Percentiles rank a stretch among this genome's conserved stretches.
These are phyloP conservation scores for Lithosia quadra DNA, from an alignment of 2,888 invertebrate genomes.

Conservation along the genomic window DNA sequence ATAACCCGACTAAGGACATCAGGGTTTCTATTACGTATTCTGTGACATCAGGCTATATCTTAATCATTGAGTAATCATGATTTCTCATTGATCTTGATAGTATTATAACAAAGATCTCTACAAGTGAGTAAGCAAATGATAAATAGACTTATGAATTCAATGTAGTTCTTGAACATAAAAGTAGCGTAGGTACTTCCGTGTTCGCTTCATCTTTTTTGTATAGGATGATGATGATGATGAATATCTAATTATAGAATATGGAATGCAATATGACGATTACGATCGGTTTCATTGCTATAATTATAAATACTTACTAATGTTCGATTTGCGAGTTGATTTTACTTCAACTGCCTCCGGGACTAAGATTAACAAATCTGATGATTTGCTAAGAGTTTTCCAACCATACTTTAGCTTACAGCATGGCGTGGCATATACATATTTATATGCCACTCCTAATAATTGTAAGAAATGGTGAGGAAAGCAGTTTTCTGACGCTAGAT, in stretches of 20 bases:
- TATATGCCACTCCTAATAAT: no score
- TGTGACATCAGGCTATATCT: no score
- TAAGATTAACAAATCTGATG: no score
- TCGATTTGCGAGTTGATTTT: background rate
- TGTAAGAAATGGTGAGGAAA: no score
- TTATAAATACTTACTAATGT: background rate
- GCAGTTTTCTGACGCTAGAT: no score
- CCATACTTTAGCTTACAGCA: no score
- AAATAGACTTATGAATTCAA: background rate
- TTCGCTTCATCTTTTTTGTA: constrained; percentile 17
- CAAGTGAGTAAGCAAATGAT: background rate
- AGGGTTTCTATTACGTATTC: no score
- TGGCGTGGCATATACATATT: no score
- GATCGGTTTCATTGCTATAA: background rate
- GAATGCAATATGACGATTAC: background rate
- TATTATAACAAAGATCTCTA: background rate
- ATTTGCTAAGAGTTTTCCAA: no score
- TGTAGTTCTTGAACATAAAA: background rate
- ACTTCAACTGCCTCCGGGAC: no score
- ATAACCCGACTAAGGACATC: background rate
- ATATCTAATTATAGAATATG: constrained; percentile 16
- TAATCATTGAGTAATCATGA: no score
- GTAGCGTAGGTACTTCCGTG: constrained; percentile 46
- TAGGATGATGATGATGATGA: constrained; percentile 23
- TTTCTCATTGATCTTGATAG: no score